Percentiles rank a stretch among this genome's conserved stretches.
phyloP scores from a whole-genome alignment of 2,888 invertebrate species.

The Rhopalosiphum nymphaeae region DNA sequence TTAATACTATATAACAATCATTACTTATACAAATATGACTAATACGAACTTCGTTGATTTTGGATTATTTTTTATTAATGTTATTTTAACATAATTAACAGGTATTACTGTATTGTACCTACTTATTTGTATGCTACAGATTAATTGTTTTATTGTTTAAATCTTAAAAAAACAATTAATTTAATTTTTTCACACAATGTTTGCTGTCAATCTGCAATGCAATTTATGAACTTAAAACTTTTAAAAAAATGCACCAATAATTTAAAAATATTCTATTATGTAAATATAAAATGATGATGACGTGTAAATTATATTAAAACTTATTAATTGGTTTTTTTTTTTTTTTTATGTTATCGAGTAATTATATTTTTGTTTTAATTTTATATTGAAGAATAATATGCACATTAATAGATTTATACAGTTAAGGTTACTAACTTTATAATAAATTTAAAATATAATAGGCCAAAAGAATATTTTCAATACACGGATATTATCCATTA shows the following conservation, averaged over 20 bases:
- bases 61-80: constrained; percentile 33
- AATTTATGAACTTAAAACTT: background rate
- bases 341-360: background rate
- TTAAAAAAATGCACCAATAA: background rate
- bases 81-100: background rate
- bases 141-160: background rate
- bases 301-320: background rate
- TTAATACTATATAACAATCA: constrained; percentile 41
- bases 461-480: constrained; percentile 42
- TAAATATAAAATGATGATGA: background rate
- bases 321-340: background rate
- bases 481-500: constrained; percentile 44
- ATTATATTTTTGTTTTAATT: background rate
- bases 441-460: background rate
- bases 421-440: background rate
- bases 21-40: constrained; percentile 52
- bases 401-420: background rate
- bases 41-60: constrained; percentile 30
- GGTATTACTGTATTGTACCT: background rate
- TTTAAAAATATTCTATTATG: background rate
- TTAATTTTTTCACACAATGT: background rate
- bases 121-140: background rate
- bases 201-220: no score
- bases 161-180: background rate
- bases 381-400: background rate